Base-by-base conservation (phyloP, 2,113 vertebrate species). In the Phyllostomus hastatus region DNA sequence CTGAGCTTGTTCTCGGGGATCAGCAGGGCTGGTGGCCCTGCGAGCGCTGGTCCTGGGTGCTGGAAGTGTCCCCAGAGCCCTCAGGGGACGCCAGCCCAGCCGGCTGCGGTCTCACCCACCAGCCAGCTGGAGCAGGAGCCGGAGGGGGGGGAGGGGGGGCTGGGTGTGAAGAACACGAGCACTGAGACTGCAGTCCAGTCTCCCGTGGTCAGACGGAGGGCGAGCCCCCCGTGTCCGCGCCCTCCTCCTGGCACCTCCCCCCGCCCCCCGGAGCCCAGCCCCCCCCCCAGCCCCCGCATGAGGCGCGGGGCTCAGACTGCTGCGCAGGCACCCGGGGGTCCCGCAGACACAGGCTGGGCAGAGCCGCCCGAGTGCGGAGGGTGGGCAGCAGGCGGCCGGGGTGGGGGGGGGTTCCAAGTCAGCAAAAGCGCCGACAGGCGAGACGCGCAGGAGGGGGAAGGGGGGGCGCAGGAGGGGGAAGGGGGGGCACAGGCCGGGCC, bases 331-430 rank as follows among this genome's bases (percentile, higher is more conserved):
- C 26, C 2, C 43, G 43, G 7, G n/a, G 20, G 7, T 10, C 57
- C 35, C n/a, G 5, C 22, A 7, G 0, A 15, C 67, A 69, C 0
- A 28, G 5, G 57, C 38, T 3, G 0, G 16, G 12, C 0, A 10
- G 10, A 3, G 31, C 17, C 10, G 0, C 33, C 3, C 0, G 8
- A 28, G 11, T 0, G 1, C 20, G 14, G n/a, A 35, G 72, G 4
- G 9, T 0, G 3, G 0, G 9, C 1, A 2, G 9, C 1, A 4
- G 3, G 1, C 0, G 24, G 0, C n/a, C n/a, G n/a, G n/a, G n/a
- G n/a, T n/a, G n/a, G 0, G 8, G 7, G 4, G 0, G 6, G 2
- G 0, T 0, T 7, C 0, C 0, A 28, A 52, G 43, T 5, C 2
- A 8, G 52, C 1, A 1, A 0, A n/a, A 1, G 1, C 0, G 33